Base-by-base conservation (phyloP, 2,888 invertebrate species). In the Aphidoletes aphidimyza region DNA sequence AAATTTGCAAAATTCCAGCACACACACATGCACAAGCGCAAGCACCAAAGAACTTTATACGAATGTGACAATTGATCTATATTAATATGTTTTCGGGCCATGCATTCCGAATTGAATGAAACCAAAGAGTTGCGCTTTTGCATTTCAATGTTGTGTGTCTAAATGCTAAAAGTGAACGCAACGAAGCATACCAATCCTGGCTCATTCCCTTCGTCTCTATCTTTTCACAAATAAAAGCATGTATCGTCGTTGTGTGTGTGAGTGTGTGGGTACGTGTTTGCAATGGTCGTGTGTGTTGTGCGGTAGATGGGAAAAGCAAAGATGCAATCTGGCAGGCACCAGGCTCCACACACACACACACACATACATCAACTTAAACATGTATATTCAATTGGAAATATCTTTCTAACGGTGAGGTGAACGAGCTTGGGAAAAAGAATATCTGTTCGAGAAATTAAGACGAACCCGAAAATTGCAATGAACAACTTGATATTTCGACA, bases 41-140 rank as follows among this genome's bases (percentile, higher is more conserved):
- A 14, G 47, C 6, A 17, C 17, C 2, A 47, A 30, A 6, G 54
- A 69, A 69, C 30, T 19, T 69, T 69, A 69, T 69, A 30, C 34
- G 69, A 69, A 69, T 69, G 69, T 69, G 69, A 69, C 69, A 69
- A 69, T 69, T 69, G 69, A 69, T 69, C 69, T 69, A 69, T 69
- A 69, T 69, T 69, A 69, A 69, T 69, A 30, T 69, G 69, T 69
- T 30, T 14, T 69, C 69, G 69, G 69, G 69, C 69, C 0, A 69
- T 69, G 9, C n/a, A n/a, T 5, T n/a, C 30, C 11, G n/a, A 3
- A 69, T 5, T 22, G 2, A 69, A 30, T 2, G 69, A 69, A 11
- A 30, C 22, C 22, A 69, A 69, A 69, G 30, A 1, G 30, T 1
- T 69, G 30, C 14, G 8, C 34, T 69, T 30, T 69, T 69, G 69